Evolutionary conservation across 1,140 invertebrate species (phyloP).

Genomic region (Grapholita molesta): DNA sequence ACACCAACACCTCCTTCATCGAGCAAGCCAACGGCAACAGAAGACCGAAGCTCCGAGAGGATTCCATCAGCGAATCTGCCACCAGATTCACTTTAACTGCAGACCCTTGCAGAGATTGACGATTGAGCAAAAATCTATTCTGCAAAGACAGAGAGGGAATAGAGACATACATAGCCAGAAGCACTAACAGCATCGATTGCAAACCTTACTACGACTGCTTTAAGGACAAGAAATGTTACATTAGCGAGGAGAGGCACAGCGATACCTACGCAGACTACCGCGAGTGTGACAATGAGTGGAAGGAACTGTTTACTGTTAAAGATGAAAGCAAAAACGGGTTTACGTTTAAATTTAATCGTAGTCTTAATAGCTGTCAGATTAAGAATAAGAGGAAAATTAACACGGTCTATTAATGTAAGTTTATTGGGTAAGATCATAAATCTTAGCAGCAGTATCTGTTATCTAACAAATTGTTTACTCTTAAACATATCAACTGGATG

Average conservation of each 20-base stretch:
- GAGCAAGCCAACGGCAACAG: conserved; percentile 69
- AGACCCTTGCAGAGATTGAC: conserved; percentile 69
- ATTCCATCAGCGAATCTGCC: conserved; percentile 68
- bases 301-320: conserved; percentile 39
- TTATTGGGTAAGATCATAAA: background rate
- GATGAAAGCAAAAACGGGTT: conserved; percentile 58
- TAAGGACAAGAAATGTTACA: conserved; percentile 37
- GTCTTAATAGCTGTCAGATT: conserved; percentile 66
- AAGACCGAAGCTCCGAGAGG: conserved; percentile 53
- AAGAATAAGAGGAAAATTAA: conserved; percentile 58
- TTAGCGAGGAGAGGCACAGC: conserved; percentile 54
- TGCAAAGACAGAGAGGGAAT: conserved; percentile 46
- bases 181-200: conserved; percentile 62
- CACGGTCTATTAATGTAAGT: conserved; percentile 35
- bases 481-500: background rate
- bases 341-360: conserved; percentile 68
- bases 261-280: conserved; percentile 60
- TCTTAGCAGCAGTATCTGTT: background rate
- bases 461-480: background rate
- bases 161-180: conserved; percentile 53
- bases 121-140: conserved; percentile 48
- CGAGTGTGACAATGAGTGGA: conserved; percentile 43
- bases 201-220: conserved; percentile 69
- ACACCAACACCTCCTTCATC: conserved; percentile 69
- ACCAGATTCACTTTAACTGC: conserved; percentile 65